Conservation (phyloP, 2,888 invertebrate species). For the Xanthia togata region DNA sequence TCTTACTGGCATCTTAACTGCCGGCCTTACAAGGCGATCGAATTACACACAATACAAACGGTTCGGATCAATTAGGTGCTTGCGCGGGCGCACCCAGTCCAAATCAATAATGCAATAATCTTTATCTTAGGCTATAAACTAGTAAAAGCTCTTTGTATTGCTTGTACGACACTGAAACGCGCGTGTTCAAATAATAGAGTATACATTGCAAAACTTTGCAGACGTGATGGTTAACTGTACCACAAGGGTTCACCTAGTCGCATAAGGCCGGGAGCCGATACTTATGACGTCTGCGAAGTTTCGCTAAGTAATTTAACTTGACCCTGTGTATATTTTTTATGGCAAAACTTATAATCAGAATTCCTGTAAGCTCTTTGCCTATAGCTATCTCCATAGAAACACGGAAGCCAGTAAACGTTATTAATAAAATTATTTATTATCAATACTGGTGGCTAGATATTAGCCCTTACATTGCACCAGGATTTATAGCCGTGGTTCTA, state of each 20-base stretch:
- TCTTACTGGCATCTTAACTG: slow-evolving; percentile 58
- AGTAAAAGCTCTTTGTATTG: slow-evolving; percentile 53
- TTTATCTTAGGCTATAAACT: slow-evolving; percentile 61
- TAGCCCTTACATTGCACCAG: slow-evolving; percentile 50
- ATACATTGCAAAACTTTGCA: background rate
- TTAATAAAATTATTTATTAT: slow-evolving; percentile 63
- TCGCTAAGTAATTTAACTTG: background rate
- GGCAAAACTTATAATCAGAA: background rate
- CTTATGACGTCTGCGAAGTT: too few relatives aligned
- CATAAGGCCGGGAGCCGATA: too few relatives aligned
- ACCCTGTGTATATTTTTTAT: background rate
- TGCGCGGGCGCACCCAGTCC: slow-evolving; percentile 69
- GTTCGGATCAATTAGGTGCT: slow-evolving; percentile 65
- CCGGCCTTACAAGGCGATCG: slow-evolving; percentile 60
- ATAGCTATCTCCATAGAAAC: slow-evolving; percentile 42
- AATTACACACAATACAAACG: slow-evolving; percentile 67
- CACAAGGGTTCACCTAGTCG: too few relatives aligned
- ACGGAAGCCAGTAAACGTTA: slow-evolving; percentile 67
- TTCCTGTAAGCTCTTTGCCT: background rate
- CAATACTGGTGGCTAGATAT: slow-evolving; percentile 59
- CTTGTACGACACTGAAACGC: background rate
- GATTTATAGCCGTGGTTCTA: slow-evolving; percentile 53
- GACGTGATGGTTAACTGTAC: background rate
- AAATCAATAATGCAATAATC: slow-evolving; percentile 70
- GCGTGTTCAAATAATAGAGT: background rate